Evolutionary conservation across 2,113 vertebrate genomes (phyloP).

Genomic region (Heliornis fulica): DNA sequence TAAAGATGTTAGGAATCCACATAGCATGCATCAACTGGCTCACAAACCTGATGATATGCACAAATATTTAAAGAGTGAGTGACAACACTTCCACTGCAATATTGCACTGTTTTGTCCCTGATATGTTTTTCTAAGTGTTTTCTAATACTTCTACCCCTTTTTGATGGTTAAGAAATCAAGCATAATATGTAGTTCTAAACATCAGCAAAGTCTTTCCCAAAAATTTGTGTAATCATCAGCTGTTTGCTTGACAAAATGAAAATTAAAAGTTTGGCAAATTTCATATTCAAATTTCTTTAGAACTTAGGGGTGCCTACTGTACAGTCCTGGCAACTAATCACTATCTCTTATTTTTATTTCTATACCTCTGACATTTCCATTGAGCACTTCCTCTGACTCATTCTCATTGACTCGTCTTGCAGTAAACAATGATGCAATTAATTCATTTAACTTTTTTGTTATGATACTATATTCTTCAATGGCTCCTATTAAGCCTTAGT

Average conservation of each 20-base stretch:
- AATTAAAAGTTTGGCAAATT: neutral
- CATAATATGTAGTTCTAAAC: neutral
- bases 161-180: neutral
- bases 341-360: neutral
- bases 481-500: neutral
- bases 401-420: neutral
- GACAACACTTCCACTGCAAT: neutral
- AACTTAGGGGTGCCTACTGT: neutral
- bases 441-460: neutral
- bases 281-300: neutral
- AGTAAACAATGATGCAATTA: neutral
- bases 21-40: neutral
- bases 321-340: neutral
- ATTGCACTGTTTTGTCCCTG: neutral
- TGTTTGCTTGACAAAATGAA: neutral
- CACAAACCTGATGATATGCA: neutral
- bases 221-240: neutral
- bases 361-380: neutral
- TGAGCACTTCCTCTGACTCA: conserved; percentile 1
- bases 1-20: neutral
- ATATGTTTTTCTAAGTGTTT: neutral
- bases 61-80: neutral
- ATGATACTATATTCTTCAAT: neutral
- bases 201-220: neutral
- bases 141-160: neutral